These are phyloP conservation scores for Lamellibrachia satsuma DNA, from an alignment of 2,888 invertebrate genomes.

Conservation along the genomic window DNA sequence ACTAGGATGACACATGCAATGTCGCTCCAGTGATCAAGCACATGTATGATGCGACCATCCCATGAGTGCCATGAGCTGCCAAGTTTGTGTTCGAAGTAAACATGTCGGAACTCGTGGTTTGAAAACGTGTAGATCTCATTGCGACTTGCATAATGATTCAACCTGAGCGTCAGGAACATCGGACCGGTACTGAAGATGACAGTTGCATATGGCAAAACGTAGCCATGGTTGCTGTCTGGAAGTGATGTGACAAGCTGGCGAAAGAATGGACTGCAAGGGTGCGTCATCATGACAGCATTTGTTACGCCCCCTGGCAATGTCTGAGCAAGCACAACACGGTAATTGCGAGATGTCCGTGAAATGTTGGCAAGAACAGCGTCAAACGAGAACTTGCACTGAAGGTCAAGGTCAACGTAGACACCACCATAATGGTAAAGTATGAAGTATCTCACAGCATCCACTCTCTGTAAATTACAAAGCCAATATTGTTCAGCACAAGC, in stretches of 20 bases:
- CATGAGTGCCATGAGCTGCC: constrained; percentile 25
- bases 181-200: constrained; percentile 40
- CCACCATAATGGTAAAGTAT: constrained; percentile 40
- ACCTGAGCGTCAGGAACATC: constrained; percentile 30
- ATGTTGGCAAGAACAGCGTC: constrained; percentile 25
- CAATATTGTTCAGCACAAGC: neutral
- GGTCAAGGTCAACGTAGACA: constrained; percentile 40
- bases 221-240: constrained; percentile 19
- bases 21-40: constrained; percentile 23
- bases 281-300: constrained; percentile 34
- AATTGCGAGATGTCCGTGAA: neutral
- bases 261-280: constrained; percentile 29
- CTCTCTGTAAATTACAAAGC: constrained; percentile 24
- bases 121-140: constrained; percentile 20
- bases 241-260: constrained; percentile 18
- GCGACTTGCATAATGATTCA: neutral
- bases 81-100: constrained; percentile 18
- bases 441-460: constrained; percentile 39
- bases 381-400: constrained; percentile 24
- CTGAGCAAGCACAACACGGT: constrained; percentile 32
- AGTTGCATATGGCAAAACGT: constrained; percentile 37
- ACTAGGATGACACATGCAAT: neutral
- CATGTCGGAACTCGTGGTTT: constrained; percentile 17
- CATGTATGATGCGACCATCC: constrained; percentile 20
- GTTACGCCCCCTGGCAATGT: constrained; percentile 37